phyloP scores from a whole-genome alignment of 2,888 invertebrate genomes.

The Drosophila longiperda region DNA sequence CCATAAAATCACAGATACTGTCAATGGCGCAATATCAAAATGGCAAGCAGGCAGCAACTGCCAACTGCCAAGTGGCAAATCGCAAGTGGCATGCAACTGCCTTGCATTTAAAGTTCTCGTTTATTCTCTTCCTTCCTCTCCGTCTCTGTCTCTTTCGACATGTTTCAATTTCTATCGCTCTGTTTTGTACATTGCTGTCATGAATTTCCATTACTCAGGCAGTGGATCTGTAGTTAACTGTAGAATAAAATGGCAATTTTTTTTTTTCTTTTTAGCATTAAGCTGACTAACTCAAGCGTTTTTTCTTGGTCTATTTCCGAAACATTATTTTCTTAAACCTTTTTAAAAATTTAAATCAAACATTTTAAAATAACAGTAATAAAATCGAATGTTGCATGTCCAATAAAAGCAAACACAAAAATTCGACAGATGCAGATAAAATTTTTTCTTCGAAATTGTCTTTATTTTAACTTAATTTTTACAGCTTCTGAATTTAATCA shows the following conservation, averaged over 20 bases:
- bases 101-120: slow-evolving; percentile 41
- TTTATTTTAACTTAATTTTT: not conserved
- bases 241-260: not conserved
- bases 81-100: slow-evolving; percentile 43
- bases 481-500: not conserved
- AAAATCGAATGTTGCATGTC: too few relatives aligned
- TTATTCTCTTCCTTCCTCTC: not conserved
- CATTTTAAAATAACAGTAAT: too few relatives aligned
- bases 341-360: too few relatives aligned
- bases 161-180: slow-evolving; percentile 7
- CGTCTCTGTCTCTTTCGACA: not conserved
- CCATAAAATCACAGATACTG: slow-evolving; percentile 54
- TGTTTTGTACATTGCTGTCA: slow-evolving; percentile 38
- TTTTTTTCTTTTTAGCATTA: not conserved
- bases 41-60: slow-evolving; percentile 6
- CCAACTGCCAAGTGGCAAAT: slow-evolving; percentile 24
- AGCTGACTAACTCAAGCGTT: not conserved
- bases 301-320: not conserved
- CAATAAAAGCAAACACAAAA: too few relatives aligned
- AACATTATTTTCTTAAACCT: not conserved
- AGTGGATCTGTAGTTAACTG: slow-evolving; percentile 15
- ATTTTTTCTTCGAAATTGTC: not conserved
- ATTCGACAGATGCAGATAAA: not conserved
- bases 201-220: slow-evolving; percentile 74
- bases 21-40: slow-evolving; percentile 30